Evolutionary conservation across 1,140 invertebrate genomes (phyloP).

Genomic region (Zaprionus vittiger): DNA sequence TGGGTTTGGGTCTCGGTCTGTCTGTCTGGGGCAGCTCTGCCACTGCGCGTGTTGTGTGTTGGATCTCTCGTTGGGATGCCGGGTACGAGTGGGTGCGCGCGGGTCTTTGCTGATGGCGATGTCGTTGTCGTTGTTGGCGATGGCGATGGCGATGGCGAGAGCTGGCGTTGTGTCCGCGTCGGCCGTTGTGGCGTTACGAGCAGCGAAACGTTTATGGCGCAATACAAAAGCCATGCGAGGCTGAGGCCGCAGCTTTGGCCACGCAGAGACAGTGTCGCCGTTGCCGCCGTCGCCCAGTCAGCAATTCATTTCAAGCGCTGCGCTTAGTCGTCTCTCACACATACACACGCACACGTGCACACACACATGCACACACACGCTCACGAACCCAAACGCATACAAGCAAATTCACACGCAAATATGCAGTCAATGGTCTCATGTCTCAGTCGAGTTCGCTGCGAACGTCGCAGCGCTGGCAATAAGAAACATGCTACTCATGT

Average conservation of each 20-base stretch:
- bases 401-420: slow-evolving; percentile 41
- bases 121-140: neutral
- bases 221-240: slow-evolving; percentile 84
- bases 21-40: slow-evolving; percentile 29
- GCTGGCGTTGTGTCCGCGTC: slow-evolving; percentile 64
- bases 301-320: slow-evolving; percentile 73
- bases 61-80: slow-evolving; percentile 47
- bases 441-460: slow-evolving; percentile 43
- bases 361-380: slow-evolving; percentile 31
- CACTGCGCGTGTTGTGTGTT: slow-evolving; percentile 22
- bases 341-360: slow-evolving; percentile 18
- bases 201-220: slow-evolving; percentile 84
- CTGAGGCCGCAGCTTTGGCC: slow-evolving; percentile 74
- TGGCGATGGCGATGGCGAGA: slow-evolving; percentile 27
- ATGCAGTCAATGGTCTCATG: slow-evolving; percentile 54
- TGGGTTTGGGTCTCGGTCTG: slow-evolving; percentile 12
- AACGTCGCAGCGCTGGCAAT: slow-evolving; percentile 56
- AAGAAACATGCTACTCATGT: slow-evolving; percentile 64
- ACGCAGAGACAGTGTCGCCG: slow-evolving; percentile 57
- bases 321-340: slow-evolving; percentile 54
- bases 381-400: slow-evolving; percentile 8
- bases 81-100: slow-evolving; percentile 51
- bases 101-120: slow-evolving; percentile 46
- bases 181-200: slow-evolving; percentile 84
- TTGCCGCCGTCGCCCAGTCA: slow-evolving; percentile 53